These are phyloP conservation scores for Ochropacha duplaris DNA, from an alignment of 2,888 invertebrate species.

Conservation along the genomic window DNA sequence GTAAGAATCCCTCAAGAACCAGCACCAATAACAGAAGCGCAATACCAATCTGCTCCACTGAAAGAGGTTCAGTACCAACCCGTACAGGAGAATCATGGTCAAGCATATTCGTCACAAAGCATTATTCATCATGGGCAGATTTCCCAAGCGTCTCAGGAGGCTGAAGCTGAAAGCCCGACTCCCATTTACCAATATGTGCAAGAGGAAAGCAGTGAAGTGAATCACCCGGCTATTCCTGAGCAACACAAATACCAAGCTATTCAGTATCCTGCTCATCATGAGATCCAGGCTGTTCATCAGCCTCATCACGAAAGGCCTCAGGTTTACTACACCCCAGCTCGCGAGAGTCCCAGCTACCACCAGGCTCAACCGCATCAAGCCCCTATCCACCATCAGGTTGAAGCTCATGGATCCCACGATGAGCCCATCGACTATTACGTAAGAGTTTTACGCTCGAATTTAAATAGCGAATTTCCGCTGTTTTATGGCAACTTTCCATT, in stretches of 20 bases:
- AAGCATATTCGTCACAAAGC: slow-evolving; percentile 57
- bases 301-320: slow-evolving; percentile 25
- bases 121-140: slow-evolving; percentile 47
- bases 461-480: slow-evolving; percentile 25
- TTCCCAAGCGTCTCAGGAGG: slow-evolving; percentile 51
- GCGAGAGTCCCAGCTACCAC: slow-evolving; percentile 20
- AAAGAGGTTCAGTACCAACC: slow-evolving; percentile 22
- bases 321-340: slow-evolving; percentile 22
- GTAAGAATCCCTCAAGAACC: slow-evolving; percentile 46
- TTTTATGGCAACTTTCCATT: slow-evolving; percentile 66
- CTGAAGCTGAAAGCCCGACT: slow-evolving; percentile 44
- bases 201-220: slow-evolving; percentile 36
- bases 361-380: slow-evolving; percentile 29
- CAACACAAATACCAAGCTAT: slow-evolving; percentile 31
- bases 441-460: slow-evolving; percentile 37
- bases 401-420: slow-evolving; percentile 51
- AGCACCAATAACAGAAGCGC: slow-evolving; percentile 45
- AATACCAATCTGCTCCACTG: slow-evolving; percentile 10
- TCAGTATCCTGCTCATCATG: slow-evolving; percentile 37
- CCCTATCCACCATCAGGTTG: slow-evolving; percentile 39
- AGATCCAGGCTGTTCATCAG: slow-evolving; percentile 34
- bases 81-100: slow-evolving; percentile 30
- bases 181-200: slow-evolving; percentile 55
- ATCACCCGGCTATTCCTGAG: slow-evolving; percentile 19
- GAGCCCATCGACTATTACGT: slow-evolving; percentile 77